phyloP scores from a whole-genome alignment of 2,797 vertebrate genomes.

The Lutjanus campechanus region DNA sequence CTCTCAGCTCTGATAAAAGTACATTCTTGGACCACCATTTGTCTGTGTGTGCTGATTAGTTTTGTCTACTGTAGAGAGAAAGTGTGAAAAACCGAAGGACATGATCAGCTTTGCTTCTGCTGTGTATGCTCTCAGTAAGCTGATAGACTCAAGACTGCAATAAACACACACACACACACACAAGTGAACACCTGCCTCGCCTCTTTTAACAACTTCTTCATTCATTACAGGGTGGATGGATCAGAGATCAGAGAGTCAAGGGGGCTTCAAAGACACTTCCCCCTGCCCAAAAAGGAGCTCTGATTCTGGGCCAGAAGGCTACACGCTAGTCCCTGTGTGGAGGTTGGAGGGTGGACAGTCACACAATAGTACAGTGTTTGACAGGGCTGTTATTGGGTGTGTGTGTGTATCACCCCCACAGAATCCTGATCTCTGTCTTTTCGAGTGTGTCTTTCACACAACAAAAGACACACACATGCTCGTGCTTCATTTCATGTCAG shows the following conservation, averaged over 20 bases:
- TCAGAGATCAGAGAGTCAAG: conserved; percentile 66
- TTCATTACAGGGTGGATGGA: conserved; percentile 79
- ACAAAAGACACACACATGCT: conserved; percentile 50
- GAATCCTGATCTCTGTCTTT: conserved; percentile 49
- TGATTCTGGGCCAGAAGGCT: conserved; percentile 72
- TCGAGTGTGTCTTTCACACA: conserved; percentile 43
- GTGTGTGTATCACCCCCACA: conserved; percentile 63
- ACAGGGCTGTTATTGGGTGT: conserved; percentile 52
- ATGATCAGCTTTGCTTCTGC: conserved; percentile 32
- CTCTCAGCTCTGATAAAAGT: conserved; percentile 32
- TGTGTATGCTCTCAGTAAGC: conserved; percentile 25
- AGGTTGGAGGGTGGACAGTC: conserved; percentile 48
- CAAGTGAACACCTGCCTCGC: conserved; percentile 75
- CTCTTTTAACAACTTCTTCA: conserved; percentile 80
- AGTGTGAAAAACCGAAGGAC: conserved; percentile 52
- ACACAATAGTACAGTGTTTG: conserved; percentile 74
- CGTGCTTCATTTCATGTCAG: conserved; percentile 48
- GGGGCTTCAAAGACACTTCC: conserved; percentile 81
- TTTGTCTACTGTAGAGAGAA: conserved; percentile 65
- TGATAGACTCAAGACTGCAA: conserved; percentile 21
- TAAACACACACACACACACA: conserved; percentile 36
- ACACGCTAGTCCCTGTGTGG: conserved; percentile 49
- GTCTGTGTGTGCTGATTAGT: conserved; percentile 58
- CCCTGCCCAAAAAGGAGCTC: conserved; percentile 60
- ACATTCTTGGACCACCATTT: conserved; percentile 51